phyloP scores from a whole-genome alignment of 2,888 invertebrate species.

The Tanypteryx hageni region DNA sequence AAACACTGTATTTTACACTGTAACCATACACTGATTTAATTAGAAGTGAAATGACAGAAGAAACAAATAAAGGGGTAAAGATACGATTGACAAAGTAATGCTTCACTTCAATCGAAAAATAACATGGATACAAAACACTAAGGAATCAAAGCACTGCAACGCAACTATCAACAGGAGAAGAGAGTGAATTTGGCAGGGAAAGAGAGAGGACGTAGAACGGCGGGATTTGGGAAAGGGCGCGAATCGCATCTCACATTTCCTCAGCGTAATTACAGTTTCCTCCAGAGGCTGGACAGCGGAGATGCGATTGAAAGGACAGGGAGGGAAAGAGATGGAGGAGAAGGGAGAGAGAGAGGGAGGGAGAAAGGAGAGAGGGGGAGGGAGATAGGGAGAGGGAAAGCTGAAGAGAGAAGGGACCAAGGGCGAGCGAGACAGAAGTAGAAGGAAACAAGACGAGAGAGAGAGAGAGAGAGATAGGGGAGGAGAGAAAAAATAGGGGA shows the following conservation, averaged over 20 bases:
- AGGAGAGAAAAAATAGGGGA: neutral
- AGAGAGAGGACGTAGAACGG: neutral
- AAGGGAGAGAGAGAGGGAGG: neutral
- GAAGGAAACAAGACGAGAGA: too few relatives aligned
- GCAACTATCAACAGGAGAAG: too few relatives aligned
- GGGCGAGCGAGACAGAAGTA: neutral
- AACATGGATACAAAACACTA: too few relatives aligned
- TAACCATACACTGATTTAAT: too few relatives aligned
- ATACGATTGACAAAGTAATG: too few relatives aligned
- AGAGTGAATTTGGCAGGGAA: too few relatives aligned
- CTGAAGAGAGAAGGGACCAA: neutral
- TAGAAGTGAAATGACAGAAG: too few relatives aligned
- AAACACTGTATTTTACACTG: too few relatives aligned
- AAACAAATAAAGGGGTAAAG: too few relatives aligned
- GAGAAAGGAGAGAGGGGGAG: neutral
- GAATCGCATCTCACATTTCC: conserved; percentile 34
- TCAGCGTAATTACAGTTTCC: conserved; percentile 47
- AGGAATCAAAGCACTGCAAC: too few relatives aligned
- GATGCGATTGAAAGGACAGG: neutral
- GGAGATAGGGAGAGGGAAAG: neutral
- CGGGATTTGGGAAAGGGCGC: neutral
- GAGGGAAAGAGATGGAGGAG: neutral
- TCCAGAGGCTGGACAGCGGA: conserved; percentile 3
- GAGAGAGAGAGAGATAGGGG: neutral
- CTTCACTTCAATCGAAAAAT: too few relatives aligned